These are phyloP conservation scores for Aleiodes sp. DNA, from an alignment of 1,140 invertebrate species.

Conservation along the genomic window DNA sequence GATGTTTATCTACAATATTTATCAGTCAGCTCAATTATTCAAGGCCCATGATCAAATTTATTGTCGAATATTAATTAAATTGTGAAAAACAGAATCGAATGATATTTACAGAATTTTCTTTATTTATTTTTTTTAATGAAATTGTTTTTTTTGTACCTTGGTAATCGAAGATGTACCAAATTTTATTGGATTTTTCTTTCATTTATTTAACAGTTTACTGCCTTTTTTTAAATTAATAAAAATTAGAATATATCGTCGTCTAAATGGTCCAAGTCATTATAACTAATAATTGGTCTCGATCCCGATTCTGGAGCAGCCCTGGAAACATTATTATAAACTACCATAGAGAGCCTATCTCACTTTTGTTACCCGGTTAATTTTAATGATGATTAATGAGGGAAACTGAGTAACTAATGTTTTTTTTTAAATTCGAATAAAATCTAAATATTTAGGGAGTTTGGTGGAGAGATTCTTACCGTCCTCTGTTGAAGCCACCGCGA, in stretches of 20 bases:
- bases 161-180: too few species aligned
- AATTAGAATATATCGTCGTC: slow-evolving; percentile 77
- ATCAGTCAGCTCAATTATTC: neutral
- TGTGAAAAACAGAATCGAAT: too few species aligned
- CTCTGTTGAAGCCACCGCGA: slow-evolving; percentile 66
- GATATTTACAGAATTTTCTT: too few species aligned
- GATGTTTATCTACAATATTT: neutral
- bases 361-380: neutral
- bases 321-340: slow-evolving; percentile 60
- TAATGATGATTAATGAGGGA: too few species aligned
- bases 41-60: too few species aligned
- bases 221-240: slow-evolving; percentile 41
- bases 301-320: slow-evolving; percentile 70
- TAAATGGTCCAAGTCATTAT: slow-evolving; percentile 86
- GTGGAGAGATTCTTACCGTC: slow-evolving; percentile 54
- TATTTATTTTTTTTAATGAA: too few species aligned
- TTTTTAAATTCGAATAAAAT: neutral
- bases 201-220: slow-evolving; percentile 12
- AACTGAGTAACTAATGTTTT: too few species aligned
- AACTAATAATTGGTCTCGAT: slow-evolving; percentile 78
- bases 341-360: slow-evolving; percentile 11
- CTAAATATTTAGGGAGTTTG: neutral
- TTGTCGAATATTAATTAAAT: too few species aligned
- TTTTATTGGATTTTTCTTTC: neutral
- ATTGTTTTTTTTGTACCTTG: too few species aligned